A percentile compares a stretch with the other conserved stretches of the same genome.
phyloP scores from a whole-genome alignment of 2,888 invertebrate species.

The Auanema freiburgensis region DNA sequence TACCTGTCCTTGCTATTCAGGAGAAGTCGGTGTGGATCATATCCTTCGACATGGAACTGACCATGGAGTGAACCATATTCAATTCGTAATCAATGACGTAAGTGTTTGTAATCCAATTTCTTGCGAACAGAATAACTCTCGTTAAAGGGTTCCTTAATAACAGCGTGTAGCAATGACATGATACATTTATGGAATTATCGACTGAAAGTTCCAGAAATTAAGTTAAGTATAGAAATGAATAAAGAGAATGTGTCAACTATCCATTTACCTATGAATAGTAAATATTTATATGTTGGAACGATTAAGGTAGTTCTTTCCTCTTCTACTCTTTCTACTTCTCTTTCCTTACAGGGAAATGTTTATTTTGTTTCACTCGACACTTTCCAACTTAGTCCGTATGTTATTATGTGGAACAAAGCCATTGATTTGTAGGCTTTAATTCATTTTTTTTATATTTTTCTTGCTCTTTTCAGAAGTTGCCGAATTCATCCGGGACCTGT shows the following conservation, averaged over 20 bases:
- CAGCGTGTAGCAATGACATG: conserved; percentile 92
- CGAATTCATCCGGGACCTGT: conserved; percentile 95
- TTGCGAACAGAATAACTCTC: too few species aligned
- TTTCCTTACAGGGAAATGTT: conserved; percentile 80
- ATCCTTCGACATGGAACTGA: conserved; percentile 79
- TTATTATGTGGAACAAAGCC: conserved; percentile 99
- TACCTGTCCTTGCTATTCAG: conserved; percentile 20
- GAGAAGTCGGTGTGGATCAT: conserved; percentile 90
- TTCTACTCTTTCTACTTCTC: background rate
- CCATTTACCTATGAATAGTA: conserved; percentile 92
- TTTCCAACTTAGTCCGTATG: conserved; percentile 92
- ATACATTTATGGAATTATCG: conserved; percentile 94
- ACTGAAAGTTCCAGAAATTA: conserved; percentile 75
- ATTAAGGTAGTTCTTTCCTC: conserved; percentile 69
- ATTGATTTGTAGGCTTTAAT: conserved; percentile 82
- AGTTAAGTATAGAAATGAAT: conserved; percentile 94
- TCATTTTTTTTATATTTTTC: conserved; percentile 12
- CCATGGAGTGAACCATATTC: conserved; percentile 81
- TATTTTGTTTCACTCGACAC: conserved; percentile 94
- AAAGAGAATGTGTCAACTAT: conserved; percentile 81
- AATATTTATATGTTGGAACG: conserved; percentile 97
- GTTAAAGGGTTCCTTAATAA: conserved; percentile 81
- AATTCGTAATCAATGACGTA: conserved; percentile 90
- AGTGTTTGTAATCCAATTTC: conserved; percentile 4
- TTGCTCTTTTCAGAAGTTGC: conserved; percentile 49